These are phyloP conservation scores for Molanna angustata DNA, from an alignment of 2,888 invertebrate species.

Conservation along the genomic window DNA sequence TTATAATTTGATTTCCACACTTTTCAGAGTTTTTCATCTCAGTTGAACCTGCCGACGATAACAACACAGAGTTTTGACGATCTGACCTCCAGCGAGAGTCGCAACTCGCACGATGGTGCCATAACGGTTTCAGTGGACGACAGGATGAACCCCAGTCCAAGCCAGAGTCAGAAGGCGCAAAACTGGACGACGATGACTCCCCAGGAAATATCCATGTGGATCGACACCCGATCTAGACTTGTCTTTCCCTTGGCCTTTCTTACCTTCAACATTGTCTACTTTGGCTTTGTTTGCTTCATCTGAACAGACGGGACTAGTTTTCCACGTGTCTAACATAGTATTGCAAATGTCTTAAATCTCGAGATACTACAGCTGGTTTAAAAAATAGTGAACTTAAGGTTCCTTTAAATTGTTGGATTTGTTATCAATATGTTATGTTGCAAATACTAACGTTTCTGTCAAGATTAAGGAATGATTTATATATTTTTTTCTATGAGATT, in stretches of 20 bases:
- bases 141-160: slow-evolving; percentile 32
- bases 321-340: no score
- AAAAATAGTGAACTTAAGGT: no score
- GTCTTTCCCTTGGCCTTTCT: slow-evolving; percentile 76
- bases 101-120: slow-evolving; percentile 36
- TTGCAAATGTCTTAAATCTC: no score
- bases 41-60: slow-evolving; percentile 64
- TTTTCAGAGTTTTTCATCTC: slow-evolving; percentile 63
- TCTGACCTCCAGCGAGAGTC: slow-evolving; percentile 39
- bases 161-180: slow-evolving; percentile 38
- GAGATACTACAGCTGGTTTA: no score
- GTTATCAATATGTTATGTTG: no score
- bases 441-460: no score
- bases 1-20: no score
- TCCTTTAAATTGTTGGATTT: no score
- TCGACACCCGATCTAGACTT: slow-evolving; percentile 74
- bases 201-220: slow-evolving; percentile 85
- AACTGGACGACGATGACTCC: slow-evolving; percentile 82
- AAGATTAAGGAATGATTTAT: no score
- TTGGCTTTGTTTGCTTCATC: slow-evolving; percentile 70
- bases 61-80: slow-evolving; percentile 68
- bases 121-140: slow-evolving; percentile 36
- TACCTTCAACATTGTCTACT: slow-evolving; percentile 75
- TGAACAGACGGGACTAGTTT: no score
- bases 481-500: no score